phyloP scores from a whole-genome alignment of 2,113 vertebrate genomes.

The Illadopsis cleaveri region DNA sequence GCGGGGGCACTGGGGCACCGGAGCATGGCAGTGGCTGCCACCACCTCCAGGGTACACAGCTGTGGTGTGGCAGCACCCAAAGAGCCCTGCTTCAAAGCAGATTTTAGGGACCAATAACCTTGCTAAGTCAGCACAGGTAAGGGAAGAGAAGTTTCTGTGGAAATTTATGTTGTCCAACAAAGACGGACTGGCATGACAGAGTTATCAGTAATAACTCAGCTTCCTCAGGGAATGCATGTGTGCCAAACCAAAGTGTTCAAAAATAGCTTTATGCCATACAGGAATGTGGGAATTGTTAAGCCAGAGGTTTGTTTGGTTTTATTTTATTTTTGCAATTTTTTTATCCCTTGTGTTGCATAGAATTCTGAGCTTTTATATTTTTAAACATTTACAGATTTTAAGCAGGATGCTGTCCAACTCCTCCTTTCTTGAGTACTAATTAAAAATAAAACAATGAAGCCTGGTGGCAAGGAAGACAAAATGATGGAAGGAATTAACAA shows the following conservation, averaged over 20 bases:
- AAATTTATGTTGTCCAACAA: neutral
- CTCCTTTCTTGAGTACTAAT: neutral
- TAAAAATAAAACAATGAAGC: neutral
- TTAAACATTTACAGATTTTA: neutral
- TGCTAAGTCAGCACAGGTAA: neutral
- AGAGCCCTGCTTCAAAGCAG: neutral
- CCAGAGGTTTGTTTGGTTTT: neutral
- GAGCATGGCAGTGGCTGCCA: neutral
- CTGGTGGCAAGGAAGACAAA: neutral
- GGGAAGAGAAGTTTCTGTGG: neutral
- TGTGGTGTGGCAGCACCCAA: neutral
- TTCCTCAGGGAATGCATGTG: neutral
- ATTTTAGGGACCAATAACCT: neutral
- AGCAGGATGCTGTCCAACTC: neutral
- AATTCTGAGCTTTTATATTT: neutral
- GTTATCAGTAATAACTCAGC: neutral
- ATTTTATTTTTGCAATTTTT: neutral
- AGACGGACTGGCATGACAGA: neutral
- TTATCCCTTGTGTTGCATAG: neutral
- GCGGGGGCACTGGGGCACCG: neutral
- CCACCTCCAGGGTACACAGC: neutral
- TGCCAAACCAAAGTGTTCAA: neutral
- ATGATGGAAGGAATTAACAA: neutral
- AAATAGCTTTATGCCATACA: neutral
- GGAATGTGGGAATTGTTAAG: neutral